Percentiles rank a stretch among this genome's conserved stretches.
Evolutionary conservation across 2,113 vertebrate species (phyloP).

Genomic region (Ptilorrhoa leucosticta): DNA sequence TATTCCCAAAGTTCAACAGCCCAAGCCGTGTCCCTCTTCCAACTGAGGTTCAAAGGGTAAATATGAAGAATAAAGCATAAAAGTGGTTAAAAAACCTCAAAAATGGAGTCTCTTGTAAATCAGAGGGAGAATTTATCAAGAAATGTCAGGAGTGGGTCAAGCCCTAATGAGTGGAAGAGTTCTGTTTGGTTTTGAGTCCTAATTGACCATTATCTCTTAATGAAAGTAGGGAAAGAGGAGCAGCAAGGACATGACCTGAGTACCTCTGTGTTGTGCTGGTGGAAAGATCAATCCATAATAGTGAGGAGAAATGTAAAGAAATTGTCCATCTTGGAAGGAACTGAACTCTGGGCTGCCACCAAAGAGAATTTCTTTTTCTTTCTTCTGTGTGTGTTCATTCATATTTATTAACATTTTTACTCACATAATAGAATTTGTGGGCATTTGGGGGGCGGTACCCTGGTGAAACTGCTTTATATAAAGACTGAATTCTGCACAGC

Average conservation of each 20-base stretch:
- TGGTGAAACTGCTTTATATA: neutral
- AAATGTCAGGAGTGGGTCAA: neutral
- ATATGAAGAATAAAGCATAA: neutral
- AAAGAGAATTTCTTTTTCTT: neutral
- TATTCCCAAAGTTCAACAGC: neutral
- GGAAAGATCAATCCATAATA: neutral
- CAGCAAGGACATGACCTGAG: neutral
- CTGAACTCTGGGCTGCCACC: neutral
- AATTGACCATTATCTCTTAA: neutral
- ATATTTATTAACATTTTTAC: neutral
- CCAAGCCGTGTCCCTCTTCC: neutral
- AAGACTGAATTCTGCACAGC: neutral
- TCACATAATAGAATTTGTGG: neutral
- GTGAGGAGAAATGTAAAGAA: constrained; percentile 1
- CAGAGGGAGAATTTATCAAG: neutral
- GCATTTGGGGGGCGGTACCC: neutral
- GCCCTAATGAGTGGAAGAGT: neutral
- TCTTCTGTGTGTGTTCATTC: neutral
- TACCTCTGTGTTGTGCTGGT: neutral
- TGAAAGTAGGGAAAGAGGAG: neutral
- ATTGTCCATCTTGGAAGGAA: neutral
- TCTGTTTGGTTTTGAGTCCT: neutral
- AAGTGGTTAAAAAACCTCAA: neutral
- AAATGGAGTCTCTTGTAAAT: neutral
- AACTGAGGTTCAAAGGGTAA: neutral